phyloP scores from a whole-genome alignment of 1,140 invertebrate species.

The Drosophila parabipectinata region DNA sequence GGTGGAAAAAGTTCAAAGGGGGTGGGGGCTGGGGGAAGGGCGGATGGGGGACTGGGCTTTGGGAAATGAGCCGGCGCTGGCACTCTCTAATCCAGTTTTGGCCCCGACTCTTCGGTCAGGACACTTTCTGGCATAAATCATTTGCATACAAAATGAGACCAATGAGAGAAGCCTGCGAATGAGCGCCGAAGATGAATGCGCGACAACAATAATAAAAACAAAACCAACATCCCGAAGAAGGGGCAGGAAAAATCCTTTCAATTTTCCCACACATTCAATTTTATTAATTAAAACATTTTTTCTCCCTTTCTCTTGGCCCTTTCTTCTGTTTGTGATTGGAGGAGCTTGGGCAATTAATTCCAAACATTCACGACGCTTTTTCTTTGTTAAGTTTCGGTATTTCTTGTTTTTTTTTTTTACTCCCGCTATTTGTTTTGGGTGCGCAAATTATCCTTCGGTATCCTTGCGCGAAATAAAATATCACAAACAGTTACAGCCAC shows the following conservation, averaged over 20 bases:
- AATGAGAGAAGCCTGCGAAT: constrained; percentile 61
- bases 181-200: constrained; percentile 76
- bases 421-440: constrained; percentile 32
- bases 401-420: constrained; percentile 13
- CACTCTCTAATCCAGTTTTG: constrained; percentile 77
- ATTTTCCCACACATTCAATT: constrained; percentile 82
- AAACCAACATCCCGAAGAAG: constrained; percentile 39
- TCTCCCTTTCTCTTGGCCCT: constrained; percentile 35
- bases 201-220: constrained; percentile 53
- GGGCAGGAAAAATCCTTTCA: constrained; percentile 78
- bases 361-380: constrained; percentile 81
- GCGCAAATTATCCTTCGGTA: constrained; percentile 70
- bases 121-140: constrained; percentile 82
- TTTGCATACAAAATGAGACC: constrained; percentile 83
- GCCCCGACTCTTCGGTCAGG: constrained; percentile 56
- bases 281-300: constrained; percentile 84
- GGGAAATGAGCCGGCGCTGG: constrained; percentile 60
- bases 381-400: constrained; percentile 78
- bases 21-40: not conserved
- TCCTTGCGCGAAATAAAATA: constrained; percentile 83
- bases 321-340: constrained; percentile 64
- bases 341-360: constrained; percentile 81
- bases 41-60: not conserved
- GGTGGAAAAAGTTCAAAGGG: constrained; percentile 12
- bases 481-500: constrained; percentile 82